These are phyloP conservation scores for Drosophila siamana DNA, from an alignment of 2,888 invertebrate genomes.

Conservation along the genomic window DNA sequence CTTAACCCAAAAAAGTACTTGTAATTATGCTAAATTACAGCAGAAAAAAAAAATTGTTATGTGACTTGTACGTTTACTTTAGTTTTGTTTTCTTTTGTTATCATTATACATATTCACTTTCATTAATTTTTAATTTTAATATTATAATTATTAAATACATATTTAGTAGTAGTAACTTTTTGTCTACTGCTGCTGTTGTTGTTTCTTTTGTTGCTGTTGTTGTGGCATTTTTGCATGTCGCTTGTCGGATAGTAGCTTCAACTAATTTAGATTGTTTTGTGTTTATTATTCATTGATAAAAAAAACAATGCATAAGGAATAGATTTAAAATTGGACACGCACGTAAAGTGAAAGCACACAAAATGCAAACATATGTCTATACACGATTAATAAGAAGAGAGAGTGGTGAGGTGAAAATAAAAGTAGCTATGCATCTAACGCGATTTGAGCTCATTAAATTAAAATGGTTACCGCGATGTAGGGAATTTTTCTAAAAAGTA, in stretches of 20 bases:
- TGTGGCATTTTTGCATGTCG: conserved; percentile 27
- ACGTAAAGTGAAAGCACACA: not conserved
- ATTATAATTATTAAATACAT: conserved; percentile 63
- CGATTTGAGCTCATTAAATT: not conserved
- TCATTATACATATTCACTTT: conserved; percentile 46
- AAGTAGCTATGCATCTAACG: not conserved
- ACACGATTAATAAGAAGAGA: not conserved
- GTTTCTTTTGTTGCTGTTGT: conserved; percentile 23
- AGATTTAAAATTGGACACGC: not conserved
- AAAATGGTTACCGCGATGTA: not conserved
- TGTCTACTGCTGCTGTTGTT: conserved; percentile 39
- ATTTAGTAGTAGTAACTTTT: conserved; percentile 58
- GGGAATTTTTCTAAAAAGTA: not conserved
- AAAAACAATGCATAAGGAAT: conserved; percentile 9
- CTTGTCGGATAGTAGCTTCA: conserved; percentile 18
- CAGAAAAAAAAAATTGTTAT: conserved; percentile 53
- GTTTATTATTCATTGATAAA: not conserved
- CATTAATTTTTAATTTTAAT: conserved; percentile 40
- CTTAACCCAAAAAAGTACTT: conserved; percentile 34
- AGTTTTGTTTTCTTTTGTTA: conserved; percentile 9
- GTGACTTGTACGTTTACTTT: conserved; percentile 37
- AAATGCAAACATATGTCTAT: conserved; percentile 2
- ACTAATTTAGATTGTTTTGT: not conserved
- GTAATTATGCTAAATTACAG: conserved; percentile 61
- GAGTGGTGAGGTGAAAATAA: not conserved